These are phyloP conservation scores for Ladona fulva DNA, from an alignment of 1,140 invertebrate species.

Conservation along the genomic window DNA sequence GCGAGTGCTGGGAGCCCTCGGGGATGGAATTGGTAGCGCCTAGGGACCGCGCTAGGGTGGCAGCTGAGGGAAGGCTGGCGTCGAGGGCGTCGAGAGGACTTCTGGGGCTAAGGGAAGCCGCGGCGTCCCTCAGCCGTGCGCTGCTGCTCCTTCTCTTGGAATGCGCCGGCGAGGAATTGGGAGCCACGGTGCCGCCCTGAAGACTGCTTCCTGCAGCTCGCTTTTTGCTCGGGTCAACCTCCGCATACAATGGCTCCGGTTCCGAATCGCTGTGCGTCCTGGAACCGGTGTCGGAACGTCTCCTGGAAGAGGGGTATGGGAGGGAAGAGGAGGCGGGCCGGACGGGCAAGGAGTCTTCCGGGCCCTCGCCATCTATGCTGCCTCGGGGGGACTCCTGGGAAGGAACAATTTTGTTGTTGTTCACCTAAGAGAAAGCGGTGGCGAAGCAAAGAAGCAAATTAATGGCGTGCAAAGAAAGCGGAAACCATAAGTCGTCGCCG, in stretches of 20 bases:
- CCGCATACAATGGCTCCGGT: slow-evolving; percentile 33
- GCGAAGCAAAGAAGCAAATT: too few species aligned
- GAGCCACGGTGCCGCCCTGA: slow-evolving; percentile 29
- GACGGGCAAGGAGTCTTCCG: slow-evolving; percentile 23
- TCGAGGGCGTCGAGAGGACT: slow-evolving; percentile 31
- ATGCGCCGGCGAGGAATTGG: slow-evolving; percentile 37
- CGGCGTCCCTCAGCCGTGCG: slow-evolving; percentile 24
- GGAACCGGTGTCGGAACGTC: not conserved
- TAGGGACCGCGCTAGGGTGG: slow-evolving; percentile 12
- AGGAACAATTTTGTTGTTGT: not conserved
- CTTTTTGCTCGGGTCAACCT: slow-evolving; percentile 30
- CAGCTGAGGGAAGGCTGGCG: slow-evolving; percentile 18
- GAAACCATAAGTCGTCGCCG: too few species aligned
- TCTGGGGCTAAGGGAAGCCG: slow-evolving; percentile 33
- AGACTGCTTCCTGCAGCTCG: slow-evolving; percentile 22
- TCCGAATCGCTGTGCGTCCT: slow-evolving; percentile 18
- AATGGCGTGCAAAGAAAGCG: too few species aligned
- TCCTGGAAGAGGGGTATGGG: slow-evolving; percentile 12
- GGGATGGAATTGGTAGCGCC: slow-evolving; percentile 22
- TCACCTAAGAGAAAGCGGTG: not conserved
- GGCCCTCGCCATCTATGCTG: slow-evolving; percentile 34
- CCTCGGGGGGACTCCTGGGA: slow-evolving; percentile 37
- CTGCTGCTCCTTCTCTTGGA: slow-evolving; percentile 38
- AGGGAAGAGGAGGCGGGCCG: slow-evolving; percentile 25
- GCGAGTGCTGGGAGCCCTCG: slow-evolving; percentile 16